Conservation (phyloP, 2,888 invertebrate genomes). For the Thumatha senex region DNA sequence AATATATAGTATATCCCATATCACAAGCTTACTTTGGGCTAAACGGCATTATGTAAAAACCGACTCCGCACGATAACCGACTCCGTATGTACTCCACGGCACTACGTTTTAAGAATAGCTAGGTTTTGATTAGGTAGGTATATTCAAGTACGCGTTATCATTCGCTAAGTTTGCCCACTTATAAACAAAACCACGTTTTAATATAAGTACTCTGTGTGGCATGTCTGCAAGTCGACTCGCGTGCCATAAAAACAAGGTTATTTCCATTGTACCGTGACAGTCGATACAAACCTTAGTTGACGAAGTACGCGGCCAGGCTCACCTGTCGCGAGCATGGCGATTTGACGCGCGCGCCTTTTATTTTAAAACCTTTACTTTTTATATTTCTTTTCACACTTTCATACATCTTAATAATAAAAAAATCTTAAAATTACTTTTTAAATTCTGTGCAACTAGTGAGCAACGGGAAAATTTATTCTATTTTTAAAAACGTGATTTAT, state of each 20-base stretch:
- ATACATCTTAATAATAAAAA: background rate
- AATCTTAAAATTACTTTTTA: background rate
- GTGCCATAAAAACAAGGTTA: slow-evolving; percentile 73
- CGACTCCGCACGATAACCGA: too few species aligned
- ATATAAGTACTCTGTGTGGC: slow-evolving; percentile 21
- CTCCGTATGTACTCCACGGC: too few species aligned
- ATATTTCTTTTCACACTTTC: background rate
- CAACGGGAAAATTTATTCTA: slow-evolving; percentile 30
- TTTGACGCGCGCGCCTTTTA: slow-evolving; percentile 56
- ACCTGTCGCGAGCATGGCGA: slow-evolving; percentile 53
- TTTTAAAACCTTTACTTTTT: slow-evolving; percentile 28
- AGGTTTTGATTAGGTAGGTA: background rate
- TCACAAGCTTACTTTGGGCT: too few species aligned
- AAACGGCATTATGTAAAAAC: too few species aligned
- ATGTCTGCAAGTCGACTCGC: slow-evolving; percentile 52
- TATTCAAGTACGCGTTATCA: slow-evolving; percentile 34
- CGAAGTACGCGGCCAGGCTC: slow-evolving; percentile 53
- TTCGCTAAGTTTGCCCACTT: slow-evolving; percentile 25
- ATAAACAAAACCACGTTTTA: slow-evolving; percentile 7
- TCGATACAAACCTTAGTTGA: slow-evolving; percentile 65
- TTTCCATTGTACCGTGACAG: slow-evolving; percentile 62
- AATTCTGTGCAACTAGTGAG: slow-evolving; percentile 27
- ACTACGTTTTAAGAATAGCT: too few species aligned
- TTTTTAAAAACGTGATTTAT: slow-evolving; percentile 26
- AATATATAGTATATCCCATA: too few species aligned